phyloP scores from a whole-genome alignment of 35 echinoderm and acorn worm genomes.

The Eucidaris tribuloides region DNA sequence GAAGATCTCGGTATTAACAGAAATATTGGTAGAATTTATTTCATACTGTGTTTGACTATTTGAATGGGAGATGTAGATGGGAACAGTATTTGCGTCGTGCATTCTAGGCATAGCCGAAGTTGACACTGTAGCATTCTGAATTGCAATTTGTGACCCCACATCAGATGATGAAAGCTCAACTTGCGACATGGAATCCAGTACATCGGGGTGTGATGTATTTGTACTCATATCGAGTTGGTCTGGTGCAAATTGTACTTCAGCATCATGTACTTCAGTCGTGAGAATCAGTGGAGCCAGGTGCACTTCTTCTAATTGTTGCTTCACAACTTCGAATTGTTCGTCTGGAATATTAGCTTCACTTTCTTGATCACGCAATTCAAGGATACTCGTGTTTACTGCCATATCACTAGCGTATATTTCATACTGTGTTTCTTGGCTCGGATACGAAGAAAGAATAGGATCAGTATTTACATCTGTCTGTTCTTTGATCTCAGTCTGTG shows the following conservation, averaged over 20 bases:
- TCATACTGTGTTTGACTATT: not conserved
- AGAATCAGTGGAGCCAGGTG: no score
- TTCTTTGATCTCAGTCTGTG: no score
- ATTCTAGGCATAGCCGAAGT: not conserved
- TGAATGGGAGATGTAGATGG: not conserved
- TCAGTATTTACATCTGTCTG: no score
- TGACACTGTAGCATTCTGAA: not conserved
- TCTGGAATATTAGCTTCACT: no score
- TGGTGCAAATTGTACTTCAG: not conserved
- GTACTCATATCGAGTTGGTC: not conserved
- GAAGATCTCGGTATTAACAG: not conserved
- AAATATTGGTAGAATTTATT: not conserved
- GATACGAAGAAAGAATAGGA: no score
- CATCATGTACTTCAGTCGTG: no score
- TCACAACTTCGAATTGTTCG: no score
- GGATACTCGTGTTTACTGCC: no score
- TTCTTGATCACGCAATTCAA: no score
- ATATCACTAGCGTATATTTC: no score
- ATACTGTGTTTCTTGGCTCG: no score
- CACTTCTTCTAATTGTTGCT: no score
- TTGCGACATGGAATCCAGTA: not conserved
- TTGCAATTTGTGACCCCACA: not conserved
- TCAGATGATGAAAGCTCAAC: not conserved
- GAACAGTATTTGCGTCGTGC: not conserved
- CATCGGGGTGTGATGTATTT: not conserved